Percentiles rank a stretch among this genome's conserved stretches.
Evolutionary conservation across 2,797 vertebrate genomes (phyloP).

Genomic region (Molossus alvarezi): DNA sequence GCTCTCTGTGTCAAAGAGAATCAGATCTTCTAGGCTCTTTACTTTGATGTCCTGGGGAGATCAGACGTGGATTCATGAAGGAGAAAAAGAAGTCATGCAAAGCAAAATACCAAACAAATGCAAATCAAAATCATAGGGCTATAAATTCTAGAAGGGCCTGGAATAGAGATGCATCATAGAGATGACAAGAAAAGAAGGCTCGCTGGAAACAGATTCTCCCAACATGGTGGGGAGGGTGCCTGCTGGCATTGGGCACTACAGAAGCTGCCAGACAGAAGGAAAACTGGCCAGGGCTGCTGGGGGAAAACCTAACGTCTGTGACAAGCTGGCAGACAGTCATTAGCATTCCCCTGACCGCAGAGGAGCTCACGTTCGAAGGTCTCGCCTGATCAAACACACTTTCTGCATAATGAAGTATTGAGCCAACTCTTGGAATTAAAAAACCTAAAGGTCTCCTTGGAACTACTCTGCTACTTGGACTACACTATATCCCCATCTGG

Average conservation of each 20-base stretch:
- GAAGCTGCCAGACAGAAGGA: constrained; percentile 4
- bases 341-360: constrained; percentile 68
- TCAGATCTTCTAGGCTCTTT: background rate
- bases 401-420: constrained; percentile 68
- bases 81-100: background rate
- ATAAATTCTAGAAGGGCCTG: constrained; percentile 23
- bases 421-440: constrained; percentile 52
- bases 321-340: constrained; percentile 69
- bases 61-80: background rate
- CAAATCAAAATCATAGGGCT: constrained; percentile 17
- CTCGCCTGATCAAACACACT: constrained; percentile 67
- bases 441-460: constrained; percentile 40
- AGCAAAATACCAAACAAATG: constrained; percentile 1
- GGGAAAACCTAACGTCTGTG: background rate
- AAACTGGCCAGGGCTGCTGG: background rate
- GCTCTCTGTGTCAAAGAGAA: constrained; percentile 37
- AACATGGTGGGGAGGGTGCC: background rate
- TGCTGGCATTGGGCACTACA: constrained; percentile 41
- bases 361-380: constrained; percentile 66
- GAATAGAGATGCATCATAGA: constrained; percentile 11
- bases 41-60: constrained; percentile 27
- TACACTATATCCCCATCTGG: accelerated
- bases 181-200: constrained; percentile 30
- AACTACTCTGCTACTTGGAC: constrained; percentile 36
- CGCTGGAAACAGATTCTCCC: constrained; percentile 26